Conservation (phyloP, 2,113 vertebrate genomes). For the Laterallus jamaicensis region DNA sequence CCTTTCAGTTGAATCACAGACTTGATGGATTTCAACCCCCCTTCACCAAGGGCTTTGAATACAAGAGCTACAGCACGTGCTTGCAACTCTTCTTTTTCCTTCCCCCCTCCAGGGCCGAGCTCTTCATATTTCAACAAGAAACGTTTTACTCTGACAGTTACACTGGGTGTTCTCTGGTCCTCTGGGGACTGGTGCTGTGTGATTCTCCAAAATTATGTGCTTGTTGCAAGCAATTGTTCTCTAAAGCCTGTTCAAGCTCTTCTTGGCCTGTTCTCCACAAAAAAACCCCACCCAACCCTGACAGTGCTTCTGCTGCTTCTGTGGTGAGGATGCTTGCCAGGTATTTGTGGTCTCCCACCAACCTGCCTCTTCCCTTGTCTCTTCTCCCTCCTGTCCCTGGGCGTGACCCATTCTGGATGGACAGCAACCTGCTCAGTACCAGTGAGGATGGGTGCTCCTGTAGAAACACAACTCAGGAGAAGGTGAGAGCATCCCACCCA, state of each 20-base stretch:
- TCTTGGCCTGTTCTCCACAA: neutral
- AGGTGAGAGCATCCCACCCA: neutral
- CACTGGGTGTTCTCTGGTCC: neutral
- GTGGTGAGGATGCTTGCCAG: neutral
- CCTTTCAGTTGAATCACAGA: neutral
- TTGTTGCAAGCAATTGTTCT: neutral
- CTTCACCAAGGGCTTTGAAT: neutral
- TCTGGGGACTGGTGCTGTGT: neutral
- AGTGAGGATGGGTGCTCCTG: neutral
- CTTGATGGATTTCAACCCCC: neutral
- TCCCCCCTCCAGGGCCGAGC: neutral
- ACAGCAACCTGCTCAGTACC: fast-evolving
- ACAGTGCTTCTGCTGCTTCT: neutral
- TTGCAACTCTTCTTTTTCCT: neutral
- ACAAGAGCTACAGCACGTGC: neutral
- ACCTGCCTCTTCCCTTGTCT: neutral
- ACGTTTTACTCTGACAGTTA: neutral
- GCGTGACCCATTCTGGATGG: neutral
- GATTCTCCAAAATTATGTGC: neutral
- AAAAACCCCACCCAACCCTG: neutral
- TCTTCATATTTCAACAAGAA: neutral
- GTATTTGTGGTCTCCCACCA: neutral
- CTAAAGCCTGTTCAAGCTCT: neutral
- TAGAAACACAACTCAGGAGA: neutral
- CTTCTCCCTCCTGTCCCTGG: neutral